Percentiles rank a stretch among this genome's conserved stretches.
Conservation (phyloP, 2,797 vertebrate genomes). For the Eulemur coronatus region DNA sequence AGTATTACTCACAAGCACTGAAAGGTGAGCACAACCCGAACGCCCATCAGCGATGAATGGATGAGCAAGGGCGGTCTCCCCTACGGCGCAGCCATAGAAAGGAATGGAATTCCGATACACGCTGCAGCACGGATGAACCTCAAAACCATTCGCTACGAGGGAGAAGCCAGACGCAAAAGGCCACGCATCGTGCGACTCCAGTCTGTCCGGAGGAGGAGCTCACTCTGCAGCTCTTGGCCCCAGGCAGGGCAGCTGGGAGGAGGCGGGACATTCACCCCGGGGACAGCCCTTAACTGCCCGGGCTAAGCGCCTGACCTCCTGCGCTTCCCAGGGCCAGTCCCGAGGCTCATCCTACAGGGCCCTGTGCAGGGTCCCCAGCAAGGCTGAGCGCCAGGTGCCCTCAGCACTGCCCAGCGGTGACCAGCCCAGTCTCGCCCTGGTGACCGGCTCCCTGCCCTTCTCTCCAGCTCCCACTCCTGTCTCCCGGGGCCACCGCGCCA, state of each 20-base stretch:
- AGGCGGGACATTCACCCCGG: background rate
- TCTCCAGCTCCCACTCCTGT: background rate
- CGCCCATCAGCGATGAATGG: background rate
- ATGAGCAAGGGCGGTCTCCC: too few species aligned
- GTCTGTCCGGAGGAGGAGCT: background rate
- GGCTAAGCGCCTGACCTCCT: background rate
- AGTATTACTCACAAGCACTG: background rate
- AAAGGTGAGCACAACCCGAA: background rate
- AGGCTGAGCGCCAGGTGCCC: background rate
- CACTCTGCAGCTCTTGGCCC: background rate
- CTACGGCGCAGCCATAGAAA: background rate
- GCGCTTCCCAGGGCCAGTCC: background rate
- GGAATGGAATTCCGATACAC: background rate
- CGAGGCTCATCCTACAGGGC: rapidly evolving
- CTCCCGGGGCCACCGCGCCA: rapidly evolving
- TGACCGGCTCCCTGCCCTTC: background rate
- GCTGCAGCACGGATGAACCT: background rate
- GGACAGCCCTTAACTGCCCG: background rate
- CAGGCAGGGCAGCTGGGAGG: background rate
- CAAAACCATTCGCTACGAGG: background rate
- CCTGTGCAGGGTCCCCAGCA: background rate
- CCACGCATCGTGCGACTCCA: background rate
- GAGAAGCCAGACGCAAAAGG: background rate
- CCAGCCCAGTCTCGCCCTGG: background rate
- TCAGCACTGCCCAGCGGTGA: background rate